Conservation (phyloP, 2,797 vertebrate species). For the Linurgus olivaceus region DNA sequence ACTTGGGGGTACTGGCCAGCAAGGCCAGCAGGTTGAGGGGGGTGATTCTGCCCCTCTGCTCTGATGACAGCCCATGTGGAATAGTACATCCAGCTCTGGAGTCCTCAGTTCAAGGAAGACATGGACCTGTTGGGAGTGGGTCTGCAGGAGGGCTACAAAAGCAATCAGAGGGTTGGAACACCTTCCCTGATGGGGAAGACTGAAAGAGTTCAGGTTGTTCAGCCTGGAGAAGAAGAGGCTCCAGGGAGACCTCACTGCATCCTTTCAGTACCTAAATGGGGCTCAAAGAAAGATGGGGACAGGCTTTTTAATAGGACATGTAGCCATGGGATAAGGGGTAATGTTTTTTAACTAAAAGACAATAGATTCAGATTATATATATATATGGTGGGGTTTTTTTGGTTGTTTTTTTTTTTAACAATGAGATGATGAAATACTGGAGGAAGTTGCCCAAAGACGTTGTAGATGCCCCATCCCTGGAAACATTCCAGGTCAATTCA, state of each 20-base stretch:
- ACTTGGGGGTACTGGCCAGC: background rate
- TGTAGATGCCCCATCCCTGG: background rate
- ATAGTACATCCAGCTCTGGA: background rate
- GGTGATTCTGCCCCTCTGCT: background rate
- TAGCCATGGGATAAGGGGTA: rapidly evolving
- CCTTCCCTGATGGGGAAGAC: background rate
- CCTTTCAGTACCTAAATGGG: background rate
- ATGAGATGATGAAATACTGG: background rate
- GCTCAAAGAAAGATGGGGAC: background rate
- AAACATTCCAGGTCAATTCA: background rate
- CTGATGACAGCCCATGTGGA: background rate
- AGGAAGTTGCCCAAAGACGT: background rate
- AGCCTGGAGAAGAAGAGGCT: background rate
- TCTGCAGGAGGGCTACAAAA: background rate
- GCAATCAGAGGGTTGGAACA: background rate
- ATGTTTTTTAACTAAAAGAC: background rate
- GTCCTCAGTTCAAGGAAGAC: background rate
- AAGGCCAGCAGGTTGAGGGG: background rate
- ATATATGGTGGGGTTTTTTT: background rate
- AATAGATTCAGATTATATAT: background rate
- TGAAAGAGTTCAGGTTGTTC: background rate
- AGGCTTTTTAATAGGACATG: background rate
- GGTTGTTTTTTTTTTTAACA: background rate
- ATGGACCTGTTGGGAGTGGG: background rate
- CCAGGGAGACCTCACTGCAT: rapidly evolving